Percentiles rank a stretch among this genome's conserved stretches.
phyloP scores from a whole-genome alignment of 2,113 vertebrate genomes.

The Archilochus colubris region DNA sequence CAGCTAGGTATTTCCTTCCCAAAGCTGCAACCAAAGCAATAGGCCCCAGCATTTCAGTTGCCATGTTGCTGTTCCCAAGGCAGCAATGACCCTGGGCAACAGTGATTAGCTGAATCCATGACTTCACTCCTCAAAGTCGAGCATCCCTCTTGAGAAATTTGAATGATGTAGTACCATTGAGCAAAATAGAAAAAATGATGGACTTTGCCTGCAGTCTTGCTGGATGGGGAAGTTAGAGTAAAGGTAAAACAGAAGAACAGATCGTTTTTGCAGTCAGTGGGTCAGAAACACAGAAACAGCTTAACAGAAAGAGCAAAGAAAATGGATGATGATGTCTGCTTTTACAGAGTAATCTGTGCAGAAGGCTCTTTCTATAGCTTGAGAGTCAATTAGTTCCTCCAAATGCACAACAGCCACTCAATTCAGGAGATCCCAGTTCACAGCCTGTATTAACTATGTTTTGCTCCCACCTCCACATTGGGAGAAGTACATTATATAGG shows the following conservation, averaged over 20 bases:
- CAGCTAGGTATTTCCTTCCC: constrained; percentile 39
- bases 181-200: background rate
- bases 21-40: background rate
- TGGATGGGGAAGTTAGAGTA: background rate
- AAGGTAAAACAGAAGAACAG: background rate
- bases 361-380: background rate
- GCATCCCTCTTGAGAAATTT: background rate
- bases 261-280: background rate
- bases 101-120: constrained; percentile 37
- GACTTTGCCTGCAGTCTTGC: background rate
- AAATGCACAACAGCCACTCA: background rate
- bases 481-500: background rate
- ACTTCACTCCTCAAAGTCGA: constrained; percentile 47
- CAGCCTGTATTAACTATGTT: background rate
- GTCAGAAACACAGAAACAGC: background rate
- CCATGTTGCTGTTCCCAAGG: constrained; percentile 2
- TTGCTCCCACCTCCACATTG: background rate
- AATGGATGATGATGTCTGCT: background rate
- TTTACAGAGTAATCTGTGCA: background rate
- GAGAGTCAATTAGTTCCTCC: background rate
- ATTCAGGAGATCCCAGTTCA: constrained; percentile 5
- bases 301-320: constrained; percentile 19
- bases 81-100: constrained; percentile 9
- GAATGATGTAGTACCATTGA: background rate
- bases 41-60: constrained; percentile 7